Conservation (phyloP, 2,113 vertebrate genomes). For the Leptodactylus fuscus region DNA sequence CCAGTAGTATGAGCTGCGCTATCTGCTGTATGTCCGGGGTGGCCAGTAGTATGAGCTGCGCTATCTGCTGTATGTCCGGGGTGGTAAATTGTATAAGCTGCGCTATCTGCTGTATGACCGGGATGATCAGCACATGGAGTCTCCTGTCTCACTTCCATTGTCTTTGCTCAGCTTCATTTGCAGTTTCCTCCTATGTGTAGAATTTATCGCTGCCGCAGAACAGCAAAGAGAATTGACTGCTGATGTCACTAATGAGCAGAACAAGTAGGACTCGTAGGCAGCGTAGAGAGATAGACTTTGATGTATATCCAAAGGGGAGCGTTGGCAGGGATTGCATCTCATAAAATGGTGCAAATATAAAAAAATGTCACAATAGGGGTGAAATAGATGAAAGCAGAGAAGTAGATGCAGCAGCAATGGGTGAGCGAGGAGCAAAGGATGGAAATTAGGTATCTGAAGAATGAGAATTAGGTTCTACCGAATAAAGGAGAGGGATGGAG, state of each 20-base stretch:
- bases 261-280: background rate
- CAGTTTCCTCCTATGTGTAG: background rate
- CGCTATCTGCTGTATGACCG: too few species aligned
- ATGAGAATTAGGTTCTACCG: background rate
- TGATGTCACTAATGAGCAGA: background rate
- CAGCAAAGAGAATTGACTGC: background rate
- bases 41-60: too few species aligned
- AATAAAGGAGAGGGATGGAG: background rate
- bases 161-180: background rate
- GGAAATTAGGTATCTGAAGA: background rate
- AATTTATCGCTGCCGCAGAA: background rate
- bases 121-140: too few species aligned
- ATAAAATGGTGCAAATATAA: background rate
- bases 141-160: background rate
- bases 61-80: too few species aligned
- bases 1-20: too few species aligned
- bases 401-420: background rate
- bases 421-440: background rate
- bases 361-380: background rate
- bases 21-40: too few species aligned
- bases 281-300: background rate
- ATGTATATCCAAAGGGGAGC: background rate
- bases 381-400: slow-evolving; percentile 6
- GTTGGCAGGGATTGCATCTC: background rate
- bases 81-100: too few species aligned